Evolutionary conservation across 2,797 vertebrate species (phyloP), one percentile per base, ranked within the genome.

Genomic region (Aldrovandia affinis): DNA sequence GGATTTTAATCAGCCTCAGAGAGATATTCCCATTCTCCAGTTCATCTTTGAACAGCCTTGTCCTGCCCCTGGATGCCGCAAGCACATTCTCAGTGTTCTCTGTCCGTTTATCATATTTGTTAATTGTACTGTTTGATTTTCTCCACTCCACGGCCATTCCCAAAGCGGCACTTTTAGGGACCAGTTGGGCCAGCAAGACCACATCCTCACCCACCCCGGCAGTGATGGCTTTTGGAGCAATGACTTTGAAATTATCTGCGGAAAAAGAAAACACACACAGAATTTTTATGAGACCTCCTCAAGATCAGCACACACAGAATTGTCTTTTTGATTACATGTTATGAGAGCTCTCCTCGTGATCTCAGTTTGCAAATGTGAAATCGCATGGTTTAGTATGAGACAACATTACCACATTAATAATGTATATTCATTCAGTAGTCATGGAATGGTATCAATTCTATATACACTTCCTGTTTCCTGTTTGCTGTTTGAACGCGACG

Each of bases 11-110:
- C 30, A 93, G 86, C 81, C 87, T 85, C 39, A 93, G 84, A 57
- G 92, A 93, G 30, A 91, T 0, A 0, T 93, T 89, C 25, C 93
- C 93, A 10, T 78, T n/a, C 30, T 30, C 68, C 7, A 94, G 80
- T 4, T 88, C 82, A 30, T 50, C 39, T 3, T 0, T 52, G 25
- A 89, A 92, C 54, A 92, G 78, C 1, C 75, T 52, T 0, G 90
- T 86, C 80, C 92, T 89, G 2, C 80, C 89, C 0, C 0, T 3
- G 25, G 88, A 93, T 0, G 39, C 18, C 25, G 22, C 0, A 9
- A 82, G 39, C 39, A 89, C 86, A 0, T 0, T 3, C 0, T 52
- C 47, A 25, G 63, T 68, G n/a, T 10, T 73, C 3, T 78, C 77
- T 78, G 36, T 54, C 9, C 2, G 30, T 9, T 85, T 20, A 18